These are phyloP conservation scores for Athalia cordata DNA, from an alignment of 2,888 invertebrate genomes.

Conservation along the genomic window DNA sequence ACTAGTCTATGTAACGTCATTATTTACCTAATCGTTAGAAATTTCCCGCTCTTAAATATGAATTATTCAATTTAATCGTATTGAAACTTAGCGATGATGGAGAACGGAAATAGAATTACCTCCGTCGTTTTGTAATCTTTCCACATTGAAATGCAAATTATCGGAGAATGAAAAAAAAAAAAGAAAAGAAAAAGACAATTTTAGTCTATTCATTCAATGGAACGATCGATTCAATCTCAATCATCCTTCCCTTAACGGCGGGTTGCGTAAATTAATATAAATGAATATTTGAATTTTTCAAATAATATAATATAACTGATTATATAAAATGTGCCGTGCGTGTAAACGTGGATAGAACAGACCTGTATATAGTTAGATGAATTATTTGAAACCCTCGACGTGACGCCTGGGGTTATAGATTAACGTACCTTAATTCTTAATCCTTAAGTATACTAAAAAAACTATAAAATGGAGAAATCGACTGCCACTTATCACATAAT, in stretches of 20 bases:
- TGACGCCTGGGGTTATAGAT: slow-evolving; percentile 33
- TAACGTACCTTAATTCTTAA: slow-evolving; percentile 36
- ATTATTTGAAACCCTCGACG: slow-evolving; percentile 51
- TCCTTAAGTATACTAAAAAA: slow-evolving; percentile 22
- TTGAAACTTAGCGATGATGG: too few relatives aligned
- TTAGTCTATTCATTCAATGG: too few relatives aligned
- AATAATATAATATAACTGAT: too few relatives aligned
- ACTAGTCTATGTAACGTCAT: slow-evolving; percentile 29
- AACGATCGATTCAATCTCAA: too few relatives aligned
- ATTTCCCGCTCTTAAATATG: not conserved
- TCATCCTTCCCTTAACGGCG: too few relatives aligned
- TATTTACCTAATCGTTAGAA: not conserved
- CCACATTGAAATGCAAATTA: too few relatives aligned
- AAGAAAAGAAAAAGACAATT: too few relatives aligned
- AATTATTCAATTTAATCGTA: not conserved
- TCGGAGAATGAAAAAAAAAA: too few relatives aligned
- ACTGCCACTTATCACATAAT: slow-evolving; percentile 43
- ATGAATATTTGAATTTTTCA: too few relatives aligned
- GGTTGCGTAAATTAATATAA: too few relatives aligned
- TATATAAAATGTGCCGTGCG: slow-evolving; percentile 6
- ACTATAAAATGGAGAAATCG: slow-evolving; percentile 38
- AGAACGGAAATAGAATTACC: too few relatives aligned
- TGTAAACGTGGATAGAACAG: slow-evolving; percentile 31
- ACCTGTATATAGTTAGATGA: slow-evolving; percentile 59
- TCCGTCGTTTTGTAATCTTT: too few relatives aligned